Evolutionary conservation across 2,888 invertebrate species (phyloP).

Genomic region (Oligia latruncula): DNA sequence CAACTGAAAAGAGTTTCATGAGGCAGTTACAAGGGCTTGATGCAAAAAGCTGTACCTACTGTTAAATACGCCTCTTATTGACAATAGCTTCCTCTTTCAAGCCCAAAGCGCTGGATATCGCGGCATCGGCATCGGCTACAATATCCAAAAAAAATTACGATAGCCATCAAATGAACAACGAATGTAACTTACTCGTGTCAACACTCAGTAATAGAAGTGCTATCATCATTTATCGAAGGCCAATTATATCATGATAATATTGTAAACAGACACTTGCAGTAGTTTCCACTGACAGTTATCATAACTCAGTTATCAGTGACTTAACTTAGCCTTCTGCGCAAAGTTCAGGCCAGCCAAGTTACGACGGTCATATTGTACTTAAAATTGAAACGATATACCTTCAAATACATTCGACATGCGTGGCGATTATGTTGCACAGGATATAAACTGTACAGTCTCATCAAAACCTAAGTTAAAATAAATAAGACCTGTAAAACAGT

Average conservation of each 20-base stretch:
- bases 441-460: not conserved
- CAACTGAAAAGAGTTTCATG: not conserved
- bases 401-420: not conserved
- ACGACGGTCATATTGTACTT: not conserved
- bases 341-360: too few relatives aligned
- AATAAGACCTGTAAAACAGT: not conserved
- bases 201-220: not conserved
- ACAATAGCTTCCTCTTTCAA: not conserved
- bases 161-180: not conserved
- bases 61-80: not conserved
- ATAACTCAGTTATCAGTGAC: too few relatives aligned
- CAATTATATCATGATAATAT: not conserved
- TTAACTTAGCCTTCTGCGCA: too few relatives aligned
- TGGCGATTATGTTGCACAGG: not conserved
- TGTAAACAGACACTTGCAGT: conserved; percentile 1
- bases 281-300: conserved; percentile 10
- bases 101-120: too few relatives aligned
- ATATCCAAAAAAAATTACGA: not conserved
- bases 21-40: not conserved
- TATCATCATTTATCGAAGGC: not conserved
- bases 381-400: not conserved
- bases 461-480: not conserved
- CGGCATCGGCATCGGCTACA: too few relatives aligned
- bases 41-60: not conserved
- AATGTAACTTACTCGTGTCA: not conserved